Conservation (phyloP, 2,888 invertebrate genomes). For the Falcaria lacertinaria region DNA sequence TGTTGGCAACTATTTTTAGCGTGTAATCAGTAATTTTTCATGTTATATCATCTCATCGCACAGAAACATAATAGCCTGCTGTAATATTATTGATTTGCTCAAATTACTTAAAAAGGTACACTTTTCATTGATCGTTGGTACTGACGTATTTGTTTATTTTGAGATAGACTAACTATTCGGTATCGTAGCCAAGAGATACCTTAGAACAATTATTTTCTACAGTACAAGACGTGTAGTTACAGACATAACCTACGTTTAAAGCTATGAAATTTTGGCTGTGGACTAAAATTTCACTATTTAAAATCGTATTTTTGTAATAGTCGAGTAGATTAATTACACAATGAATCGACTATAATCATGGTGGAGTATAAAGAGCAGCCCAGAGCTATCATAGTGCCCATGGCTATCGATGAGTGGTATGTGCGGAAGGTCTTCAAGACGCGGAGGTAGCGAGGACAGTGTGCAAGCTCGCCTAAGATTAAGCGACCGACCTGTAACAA, state of each 20-base stretch:
- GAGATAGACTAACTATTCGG: no score
- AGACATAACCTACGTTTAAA: neutral
- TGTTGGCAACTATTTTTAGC: no score
- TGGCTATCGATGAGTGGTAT: constrained; percentile 88
- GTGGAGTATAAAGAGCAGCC: constrained; percentile 71
- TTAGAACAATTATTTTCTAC: no score
- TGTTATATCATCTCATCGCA: no score
- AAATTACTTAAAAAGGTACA: no score
- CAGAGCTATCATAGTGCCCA: constrained; percentile 84
- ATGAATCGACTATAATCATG: constrained; percentile 69
- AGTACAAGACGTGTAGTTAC: no score
- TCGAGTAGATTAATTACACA: constrained; percentile 47
- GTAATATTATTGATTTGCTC: no score
- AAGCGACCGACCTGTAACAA: constrained; percentile 82
- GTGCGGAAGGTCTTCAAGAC: constrained; percentile 87
- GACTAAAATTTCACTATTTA: neutral
- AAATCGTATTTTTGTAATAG: neutral
- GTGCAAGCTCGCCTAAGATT: constrained; percentile 83
- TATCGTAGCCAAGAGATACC: neutral
- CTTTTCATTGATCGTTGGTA: no score
- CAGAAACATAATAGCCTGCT: no score
- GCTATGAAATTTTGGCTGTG: neutral
- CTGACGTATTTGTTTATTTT: no score
- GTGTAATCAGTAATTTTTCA: no score
- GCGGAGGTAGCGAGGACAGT: constrained; percentile 89